Evolutionary conservation across 2,888 invertebrate species (phyloP).

Genomic region (Spodoptera picta): DNA sequence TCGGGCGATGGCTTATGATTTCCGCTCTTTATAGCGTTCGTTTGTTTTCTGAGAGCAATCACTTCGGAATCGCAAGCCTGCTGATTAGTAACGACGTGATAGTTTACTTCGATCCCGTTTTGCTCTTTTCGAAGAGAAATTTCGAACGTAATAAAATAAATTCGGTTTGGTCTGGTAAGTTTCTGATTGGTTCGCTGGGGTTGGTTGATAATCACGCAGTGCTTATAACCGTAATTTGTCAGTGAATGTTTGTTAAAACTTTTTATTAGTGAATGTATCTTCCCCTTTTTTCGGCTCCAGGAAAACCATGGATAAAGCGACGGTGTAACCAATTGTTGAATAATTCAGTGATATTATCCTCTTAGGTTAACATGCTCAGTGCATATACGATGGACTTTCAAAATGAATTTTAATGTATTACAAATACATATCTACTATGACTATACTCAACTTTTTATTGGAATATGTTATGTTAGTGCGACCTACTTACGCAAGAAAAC

Average conservation of each 20-base stretch:
- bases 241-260: too few relatives aligned
- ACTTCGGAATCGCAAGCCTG: constrained; percentile 51
- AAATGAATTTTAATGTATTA: constrained; percentile 69
- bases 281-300: constrained; percentile 1
- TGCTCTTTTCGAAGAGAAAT: constrained; percentile 23
- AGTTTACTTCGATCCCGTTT: constrained; percentile 40
- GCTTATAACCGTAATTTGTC: neutral
- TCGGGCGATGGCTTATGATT: constrained; percentile 82
- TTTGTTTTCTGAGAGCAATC: constrained; percentile 66
- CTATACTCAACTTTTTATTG: constrained; percentile 18
- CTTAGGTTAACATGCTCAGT: constrained; percentile 69
- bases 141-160: constrained; percentile 39
- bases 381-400: constrained; percentile 67
- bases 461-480: constrained; percentile 9
- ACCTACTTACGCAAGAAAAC: constrained; percentile 1
- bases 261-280: too few relatives aligned
- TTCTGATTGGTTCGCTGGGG: constrained; percentile 3
- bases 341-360: constrained; percentile 76
- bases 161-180: constrained; percentile 30
- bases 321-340: constrained; percentile 73
- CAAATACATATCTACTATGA: constrained; percentile 20
- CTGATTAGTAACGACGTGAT: constrained; percentile 55
- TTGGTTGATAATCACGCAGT: neutral
- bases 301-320: constrained; percentile 47
- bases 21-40: constrained; percentile 77